Evolutionary conservation across 1,140 invertebrate species (phyloP).

Genomic region (Drosophila bifasciata): DNA sequence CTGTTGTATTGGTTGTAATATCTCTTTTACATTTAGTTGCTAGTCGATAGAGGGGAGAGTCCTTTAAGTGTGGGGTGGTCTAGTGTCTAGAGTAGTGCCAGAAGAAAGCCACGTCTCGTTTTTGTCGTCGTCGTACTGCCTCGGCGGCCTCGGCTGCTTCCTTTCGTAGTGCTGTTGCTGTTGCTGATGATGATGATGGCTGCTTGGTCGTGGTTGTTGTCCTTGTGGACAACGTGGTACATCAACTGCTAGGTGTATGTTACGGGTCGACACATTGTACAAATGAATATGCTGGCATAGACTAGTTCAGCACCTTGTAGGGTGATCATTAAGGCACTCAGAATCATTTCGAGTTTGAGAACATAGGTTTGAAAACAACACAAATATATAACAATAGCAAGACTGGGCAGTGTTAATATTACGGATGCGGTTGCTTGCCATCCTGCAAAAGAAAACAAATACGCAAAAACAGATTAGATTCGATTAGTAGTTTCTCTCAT

Average conservation of each 20-base stretch:
- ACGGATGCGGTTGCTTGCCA: slow-evolving; percentile 92
- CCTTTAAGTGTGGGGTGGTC: slow-evolving; percentile 21
- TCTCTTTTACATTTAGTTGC: slow-evolving; percentile 19
- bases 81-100: slow-evolving; percentile 42
- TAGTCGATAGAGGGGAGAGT: slow-evolving; percentile 7
- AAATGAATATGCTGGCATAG: slow-evolving; percentile 90
- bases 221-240: slow-evolving; percentile 50
- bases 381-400: slow-evolving; percentile 92
- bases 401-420: slow-evolving; percentile 91
- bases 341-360: slow-evolving; percentile 92
- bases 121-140: slow-evolving; percentile 45
- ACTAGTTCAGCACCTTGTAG: slow-evolving; percentile 91
- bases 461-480: not conserved
- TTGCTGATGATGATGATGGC: slow-evolving; percentile 28
- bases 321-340: slow-evolving; percentile 92
- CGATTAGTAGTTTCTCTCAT: slow-evolving; percentile 4
- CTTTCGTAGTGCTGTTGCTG: slow-evolving; percentile 5
- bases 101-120: slow-evolving; percentile 45
- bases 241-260: slow-evolving; percentile 85
- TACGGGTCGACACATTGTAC: slow-evolving; percentile 89
- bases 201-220: slow-evolving; percentile 46
- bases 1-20: not conserved
- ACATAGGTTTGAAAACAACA: slow-evolving; percentile 93
- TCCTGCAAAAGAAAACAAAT: slow-evolving; percentile 83
- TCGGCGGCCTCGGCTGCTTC: slow-evolving; percentile 7